Conservation (phyloP, 2,797 vertebrate species). For the Acipenser transmontanus region DNA sequence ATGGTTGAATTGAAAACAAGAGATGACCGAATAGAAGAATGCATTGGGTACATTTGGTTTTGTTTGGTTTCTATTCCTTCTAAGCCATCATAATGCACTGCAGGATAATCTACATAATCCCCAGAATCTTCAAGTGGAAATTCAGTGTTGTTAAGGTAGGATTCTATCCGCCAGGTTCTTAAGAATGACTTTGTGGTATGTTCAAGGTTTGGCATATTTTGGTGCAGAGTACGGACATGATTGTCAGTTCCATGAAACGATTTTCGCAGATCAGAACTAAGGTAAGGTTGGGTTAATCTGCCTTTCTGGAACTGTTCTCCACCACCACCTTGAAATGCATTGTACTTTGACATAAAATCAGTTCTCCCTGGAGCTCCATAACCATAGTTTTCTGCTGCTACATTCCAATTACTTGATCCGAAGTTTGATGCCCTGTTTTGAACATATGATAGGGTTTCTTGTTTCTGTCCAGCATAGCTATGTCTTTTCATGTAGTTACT, state of each 20-base stretch:
- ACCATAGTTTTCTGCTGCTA: constrained; percentile 61
- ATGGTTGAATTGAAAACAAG: constrained; percentile 74
- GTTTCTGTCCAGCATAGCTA: constrained; percentile 88
- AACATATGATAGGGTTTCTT: constrained; percentile 59
- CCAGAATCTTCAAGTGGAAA: constrained; percentile 51
- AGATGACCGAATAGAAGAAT: constrained; percentile 76
- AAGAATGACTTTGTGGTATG: constrained; percentile 81
- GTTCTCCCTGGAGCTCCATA: constrained; percentile 45
- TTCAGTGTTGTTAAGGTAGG: constrained; percentile 80
- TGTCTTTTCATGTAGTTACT: constrained; percentile 82
- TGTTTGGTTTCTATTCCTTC: constrained; percentile 60
- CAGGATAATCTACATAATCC: constrained; percentile 52
- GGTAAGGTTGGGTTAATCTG: constrained; percentile 42
- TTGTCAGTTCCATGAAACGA: constrained; percentile 80
- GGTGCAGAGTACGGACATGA: constrained; percentile 68
- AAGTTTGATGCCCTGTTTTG: constrained; percentile 54
- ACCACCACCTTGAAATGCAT: constrained; percentile 46
- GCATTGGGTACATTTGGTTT: constrained; percentile 49
- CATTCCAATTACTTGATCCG: constrained; percentile 69
- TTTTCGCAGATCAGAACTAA: constrained; percentile 66
- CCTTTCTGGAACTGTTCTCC: constrained; percentile 56
- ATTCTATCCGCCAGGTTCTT: constrained; percentile 83
- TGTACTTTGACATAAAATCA: constrained; percentile 31
- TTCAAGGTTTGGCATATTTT: constrained; percentile 79
- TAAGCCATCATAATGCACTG: constrained; percentile 51